These are phyloP conservation scores for Palythoa heliodiscus DNA, from an alignment of 92 coral and sea anemone species.

Conservation along the genomic window DNA sequence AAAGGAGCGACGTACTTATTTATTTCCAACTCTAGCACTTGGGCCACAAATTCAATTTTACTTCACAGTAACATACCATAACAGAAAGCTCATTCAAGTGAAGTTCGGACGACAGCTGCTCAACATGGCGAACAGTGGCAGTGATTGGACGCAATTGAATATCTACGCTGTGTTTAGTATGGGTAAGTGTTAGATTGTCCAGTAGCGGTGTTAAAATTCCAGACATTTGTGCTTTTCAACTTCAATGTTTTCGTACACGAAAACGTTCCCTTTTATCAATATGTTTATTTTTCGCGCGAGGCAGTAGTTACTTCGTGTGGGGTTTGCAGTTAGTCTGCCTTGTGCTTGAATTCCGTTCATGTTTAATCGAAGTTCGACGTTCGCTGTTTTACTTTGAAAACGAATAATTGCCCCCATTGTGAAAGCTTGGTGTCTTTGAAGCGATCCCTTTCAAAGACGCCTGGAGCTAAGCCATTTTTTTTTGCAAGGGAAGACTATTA, in stretches of 20 bases:
- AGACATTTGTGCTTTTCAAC: background rate
- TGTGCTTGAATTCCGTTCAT: slow-evolving; percentile 28
- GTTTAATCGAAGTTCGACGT: slow-evolving; percentile 36
- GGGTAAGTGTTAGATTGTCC: slow-evolving; percentile 1
- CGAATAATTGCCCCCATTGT: background rate
- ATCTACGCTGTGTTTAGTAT: background rate
- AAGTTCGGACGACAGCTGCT: background rate
- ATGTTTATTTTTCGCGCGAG: slow-evolving; percentile 24
- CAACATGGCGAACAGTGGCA: slow-evolving; percentile 27
- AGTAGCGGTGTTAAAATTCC: background rate
- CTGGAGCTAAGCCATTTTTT: background rate
- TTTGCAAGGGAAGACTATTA: background rate
- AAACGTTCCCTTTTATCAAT: background rate
- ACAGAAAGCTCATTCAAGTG: slow-evolving; percentile 23
- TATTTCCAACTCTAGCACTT: background rate
- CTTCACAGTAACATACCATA: background rate
- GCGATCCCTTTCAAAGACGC: slow-evolving; percentile 26
- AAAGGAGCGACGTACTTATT: slow-evolving; percentile 9
- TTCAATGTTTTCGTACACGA: background rate
- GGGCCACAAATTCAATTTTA: slow-evolving; percentile 7
- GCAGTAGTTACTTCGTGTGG: slow-evolving; percentile 23
- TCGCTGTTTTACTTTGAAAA: slow-evolving; percentile 4
- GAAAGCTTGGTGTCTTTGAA: background rate
- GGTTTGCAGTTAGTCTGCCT: background rate
- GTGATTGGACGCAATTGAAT: slow-evolving; percentile 12